phyloP scores from a whole-genome alignment of 2,888 invertebrate genomes.

The Homarus gammarus region DNA sequence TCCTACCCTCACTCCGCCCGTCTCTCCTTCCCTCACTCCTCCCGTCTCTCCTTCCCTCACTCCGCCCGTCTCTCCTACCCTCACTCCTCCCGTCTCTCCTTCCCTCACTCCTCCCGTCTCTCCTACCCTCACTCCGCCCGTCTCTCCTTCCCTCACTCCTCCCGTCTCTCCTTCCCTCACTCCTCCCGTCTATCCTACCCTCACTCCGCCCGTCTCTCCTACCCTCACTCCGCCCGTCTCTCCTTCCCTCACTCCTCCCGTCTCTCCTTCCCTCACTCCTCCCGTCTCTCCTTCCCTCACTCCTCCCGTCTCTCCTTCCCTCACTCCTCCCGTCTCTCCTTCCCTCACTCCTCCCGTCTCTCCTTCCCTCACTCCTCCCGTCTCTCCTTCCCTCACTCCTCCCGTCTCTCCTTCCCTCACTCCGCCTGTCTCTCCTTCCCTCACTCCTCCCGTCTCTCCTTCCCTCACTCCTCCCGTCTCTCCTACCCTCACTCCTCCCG shows the following conservation, averaged over 20 bases:
- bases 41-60: too few relatives aligned
- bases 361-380: too few relatives aligned
- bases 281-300: neutral
- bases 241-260: too few relatives aligned
- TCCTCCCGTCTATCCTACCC: neutral
- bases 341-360: neutral
- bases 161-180: neutral
- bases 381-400: neutral
- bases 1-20: too few relatives aligned
- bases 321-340: neutral
- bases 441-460: neutral
- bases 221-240: neutral
- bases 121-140: too few relatives aligned
- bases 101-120: too few relatives aligned
- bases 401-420: too few relatives aligned
- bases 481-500: neutral
- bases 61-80: neutral
- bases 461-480: neutral
- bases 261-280: too few relatives aligned
- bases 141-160: neutral
- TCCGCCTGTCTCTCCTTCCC: neutral
- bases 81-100: neutral
- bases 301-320: neutral
- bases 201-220: too few relatives aligned
- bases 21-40: neutral